Conservation (phyloP, 1,140 invertebrate species). For the Galleria mellonella region DNA sequence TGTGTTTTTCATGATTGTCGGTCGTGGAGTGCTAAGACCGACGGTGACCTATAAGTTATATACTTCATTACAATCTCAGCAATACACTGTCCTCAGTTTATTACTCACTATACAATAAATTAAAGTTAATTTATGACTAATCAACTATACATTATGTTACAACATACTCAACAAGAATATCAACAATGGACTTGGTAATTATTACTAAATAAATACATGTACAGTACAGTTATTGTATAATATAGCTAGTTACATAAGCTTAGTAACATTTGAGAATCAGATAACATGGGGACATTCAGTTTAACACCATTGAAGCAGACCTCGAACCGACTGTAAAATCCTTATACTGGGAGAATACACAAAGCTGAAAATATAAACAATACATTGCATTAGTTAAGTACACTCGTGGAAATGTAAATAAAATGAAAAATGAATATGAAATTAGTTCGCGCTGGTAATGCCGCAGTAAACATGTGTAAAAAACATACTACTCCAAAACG, state of each 20-base stretch:
- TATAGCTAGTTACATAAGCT: slow-evolving; percentile 11
- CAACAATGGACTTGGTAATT: slow-evolving; percentile 69
- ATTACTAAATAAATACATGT: slow-evolving; percentile 45
- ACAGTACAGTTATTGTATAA: slow-evolving; percentile 7
- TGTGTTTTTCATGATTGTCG: too few relatives aligned
- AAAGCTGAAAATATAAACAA: slow-evolving; percentile 77
- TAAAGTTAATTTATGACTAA: slow-evolving; percentile 19
- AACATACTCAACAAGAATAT: slow-evolving; percentile 72
- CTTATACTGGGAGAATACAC: slow-evolving; percentile 93
- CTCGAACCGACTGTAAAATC: slow-evolving; percentile 84
- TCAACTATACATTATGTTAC: slow-evolving; percentile 53
- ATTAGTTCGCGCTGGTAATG: too few relatives aligned
- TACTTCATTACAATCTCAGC: too few relatives aligned
- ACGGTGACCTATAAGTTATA: too few relatives aligned
- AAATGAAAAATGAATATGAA: too few relatives aligned
- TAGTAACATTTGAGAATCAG: slow-evolving; percentile 23
- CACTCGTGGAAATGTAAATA: too few relatives aligned
- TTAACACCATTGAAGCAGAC: slow-evolving; percentile 64
- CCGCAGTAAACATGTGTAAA: too few relatives aligned
- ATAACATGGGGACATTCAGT: slow-evolving; percentile 31
- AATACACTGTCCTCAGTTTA: slow-evolving; percentile 1
- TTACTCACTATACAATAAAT: slow-evolving; percentile 10
- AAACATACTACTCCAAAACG: too few relatives aligned
- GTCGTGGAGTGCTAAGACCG: too few relatives aligned
- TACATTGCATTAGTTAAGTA: too few relatives aligned